Evolutionary conservation across 1,140 invertebrate genomes (phyloP).

Genomic region (Asbolus verrucosus): DNA sequence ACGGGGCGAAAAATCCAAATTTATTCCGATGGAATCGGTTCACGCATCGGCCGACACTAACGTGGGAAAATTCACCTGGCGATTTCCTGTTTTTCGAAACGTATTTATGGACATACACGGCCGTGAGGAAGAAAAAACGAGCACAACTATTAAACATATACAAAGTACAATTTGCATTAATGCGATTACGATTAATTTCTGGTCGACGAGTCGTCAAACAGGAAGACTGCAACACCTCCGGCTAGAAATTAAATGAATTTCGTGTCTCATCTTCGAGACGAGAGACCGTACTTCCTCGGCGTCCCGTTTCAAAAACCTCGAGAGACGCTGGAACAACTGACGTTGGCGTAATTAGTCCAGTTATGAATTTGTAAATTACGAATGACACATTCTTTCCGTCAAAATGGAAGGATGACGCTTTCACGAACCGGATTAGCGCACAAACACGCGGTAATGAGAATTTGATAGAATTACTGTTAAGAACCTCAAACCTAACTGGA

Average conservation of each 20-base stretch:
- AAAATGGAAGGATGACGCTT: too few relatives aligned
- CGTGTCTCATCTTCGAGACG: conserved; percentile 19
- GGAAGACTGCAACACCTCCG: conserved; percentile 2
- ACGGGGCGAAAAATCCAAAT: background rate
- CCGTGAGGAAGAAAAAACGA: too few relatives aligned
- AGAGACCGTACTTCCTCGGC: too few relatives aligned
- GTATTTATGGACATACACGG: conserved; percentile 12
- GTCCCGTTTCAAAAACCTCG: too few relatives aligned
- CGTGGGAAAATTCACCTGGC: conserved; percentile 19
- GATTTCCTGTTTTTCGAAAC: conserved; percentile 21
- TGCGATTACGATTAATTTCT: conserved; percentile 37
- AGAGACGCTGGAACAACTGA: conserved; percentile 18
- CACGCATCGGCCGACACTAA: background rate
- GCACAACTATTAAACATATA: too few relatives aligned
- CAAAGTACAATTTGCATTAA: conserved; percentile 35
- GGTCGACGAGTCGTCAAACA: conserved; percentile 23
- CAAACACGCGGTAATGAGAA: conserved; percentile 4
- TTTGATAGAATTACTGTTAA: conserved; percentile 15
- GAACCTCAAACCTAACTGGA: background rate
- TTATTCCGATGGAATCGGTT: conserved; percentile 16
- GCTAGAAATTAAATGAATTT: conserved; percentile 10
- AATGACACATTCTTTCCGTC: too few relatives aligned
- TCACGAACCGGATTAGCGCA: too few relatives aligned
- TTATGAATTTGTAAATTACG: conserved; percentile 26
- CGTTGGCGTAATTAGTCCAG: conserved; percentile 13